Evolutionary conservation across 2,888 invertebrate species (phyloP).

Genomic region (Pristionchus mayeri): DNA sequence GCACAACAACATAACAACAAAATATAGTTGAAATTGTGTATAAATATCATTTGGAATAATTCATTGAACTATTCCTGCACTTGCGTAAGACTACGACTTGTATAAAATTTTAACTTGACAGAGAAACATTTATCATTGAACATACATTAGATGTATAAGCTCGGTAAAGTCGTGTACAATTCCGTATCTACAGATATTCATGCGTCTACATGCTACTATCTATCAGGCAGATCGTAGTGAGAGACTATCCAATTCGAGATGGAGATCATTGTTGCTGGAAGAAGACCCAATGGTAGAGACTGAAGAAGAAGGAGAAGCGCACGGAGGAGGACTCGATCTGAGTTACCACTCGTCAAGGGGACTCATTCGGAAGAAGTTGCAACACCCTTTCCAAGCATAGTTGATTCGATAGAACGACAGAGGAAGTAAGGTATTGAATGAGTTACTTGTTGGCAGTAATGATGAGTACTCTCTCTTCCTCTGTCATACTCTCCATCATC

Average conservation of each 20-base stretch:
- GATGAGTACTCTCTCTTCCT: conserved; percentile 61
- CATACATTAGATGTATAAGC: not conserved
- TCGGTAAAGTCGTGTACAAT: not conserved
- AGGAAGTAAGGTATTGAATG: not conserved
- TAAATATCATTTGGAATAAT: too few relatives aligned
- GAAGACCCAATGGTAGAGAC: conserved; percentile 19
- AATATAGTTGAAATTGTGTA: too few relatives aligned
- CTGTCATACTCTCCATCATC: conserved; percentile 65
- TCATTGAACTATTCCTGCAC: too few relatives aligned
- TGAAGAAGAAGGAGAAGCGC: conserved; percentile 32
- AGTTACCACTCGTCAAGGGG: too few relatives aligned
- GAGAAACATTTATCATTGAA: not conserved
- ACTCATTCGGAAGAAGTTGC: too few relatives aligned
- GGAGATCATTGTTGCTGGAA: conserved; percentile 3
- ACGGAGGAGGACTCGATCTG: conserved; percentile 9
- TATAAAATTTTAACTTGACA: too few relatives aligned
- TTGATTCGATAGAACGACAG: too few relatives aligned
- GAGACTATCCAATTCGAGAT: conserved; percentile 10
- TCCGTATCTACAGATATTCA: conserved; percentile 39
- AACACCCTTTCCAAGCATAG: too few relatives aligned
- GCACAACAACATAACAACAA: too few relatives aligned
- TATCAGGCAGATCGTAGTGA: conserved; percentile 17
- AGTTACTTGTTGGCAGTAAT: conserved; percentile 35
- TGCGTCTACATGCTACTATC: not conserved
- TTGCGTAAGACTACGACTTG: too few relatives aligned